Evolutionary conservation across 2,797 vertebrate genomes (phyloP).

Genomic region (Acomys russatus): DNA sequence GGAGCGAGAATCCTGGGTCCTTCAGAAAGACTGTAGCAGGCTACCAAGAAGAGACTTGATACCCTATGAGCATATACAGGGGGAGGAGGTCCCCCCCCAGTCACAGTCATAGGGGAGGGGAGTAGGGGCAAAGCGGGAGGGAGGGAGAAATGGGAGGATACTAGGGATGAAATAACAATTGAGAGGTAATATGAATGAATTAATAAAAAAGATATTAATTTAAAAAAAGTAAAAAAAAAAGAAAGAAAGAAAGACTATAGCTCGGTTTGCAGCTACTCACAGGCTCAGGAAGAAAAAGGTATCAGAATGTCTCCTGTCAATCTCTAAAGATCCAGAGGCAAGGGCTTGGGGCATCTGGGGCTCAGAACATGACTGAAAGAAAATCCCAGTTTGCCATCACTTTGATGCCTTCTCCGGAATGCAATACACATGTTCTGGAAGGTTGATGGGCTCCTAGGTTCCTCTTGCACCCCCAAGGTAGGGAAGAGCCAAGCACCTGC

Average conservation of each 20-base stretch:
- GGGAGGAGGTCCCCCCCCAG: too few species aligned
- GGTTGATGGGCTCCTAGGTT: conserved; percentile 26
- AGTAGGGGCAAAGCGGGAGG: too few species aligned
- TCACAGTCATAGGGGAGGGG: too few species aligned
- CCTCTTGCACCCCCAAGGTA: background rate
- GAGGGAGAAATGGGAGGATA: too few species aligned
- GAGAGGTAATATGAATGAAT: too few species aligned
- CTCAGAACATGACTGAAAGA: background rate
- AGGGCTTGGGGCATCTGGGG: background rate
- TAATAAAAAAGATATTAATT: too few species aligned
- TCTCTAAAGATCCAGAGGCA: conserved; percentile 11
- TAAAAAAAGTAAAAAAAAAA: too few species aligned
- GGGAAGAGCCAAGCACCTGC: conserved; percentile 73
- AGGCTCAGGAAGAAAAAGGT: conserved; percentile 16
- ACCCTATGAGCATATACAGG: too few species aligned
- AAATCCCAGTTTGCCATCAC: background rate
- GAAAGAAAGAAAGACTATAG: too few species aligned
- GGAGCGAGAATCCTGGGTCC: background rate
- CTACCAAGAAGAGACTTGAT: too few species aligned
- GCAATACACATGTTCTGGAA: conserved; percentile 68
- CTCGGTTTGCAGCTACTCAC: background rate
- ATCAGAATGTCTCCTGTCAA: background rate
- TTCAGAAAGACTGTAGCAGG: background rate
- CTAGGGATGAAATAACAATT: too few species aligned
- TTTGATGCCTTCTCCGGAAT: conserved; percentile 66